These are phyloP conservation scores for Macaca nemestrina DNA, from an alignment of 2,113 vertebrate species.

Conservation along the genomic window DNA sequence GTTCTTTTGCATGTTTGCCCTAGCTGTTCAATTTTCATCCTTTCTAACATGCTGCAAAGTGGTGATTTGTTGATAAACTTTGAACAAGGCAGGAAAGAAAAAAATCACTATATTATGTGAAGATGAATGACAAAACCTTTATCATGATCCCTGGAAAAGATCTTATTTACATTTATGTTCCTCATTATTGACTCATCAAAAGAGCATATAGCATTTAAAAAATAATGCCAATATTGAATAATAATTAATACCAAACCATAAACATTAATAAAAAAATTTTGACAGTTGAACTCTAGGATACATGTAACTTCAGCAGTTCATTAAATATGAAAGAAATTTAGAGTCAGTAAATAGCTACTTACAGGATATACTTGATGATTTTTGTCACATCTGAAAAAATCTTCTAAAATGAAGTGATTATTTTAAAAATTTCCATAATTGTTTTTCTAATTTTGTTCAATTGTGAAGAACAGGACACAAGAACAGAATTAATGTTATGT, in stretches of 20 bases:
- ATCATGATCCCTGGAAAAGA: neutral
- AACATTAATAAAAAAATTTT: neutral
- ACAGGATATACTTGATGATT: neutral
- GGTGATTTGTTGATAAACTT: neutral
- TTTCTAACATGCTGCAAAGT: neutral
- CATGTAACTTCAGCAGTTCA: neutral
- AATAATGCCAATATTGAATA: neutral
- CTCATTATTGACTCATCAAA: neutral
- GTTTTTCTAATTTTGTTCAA: slow-evolving; percentile 18
- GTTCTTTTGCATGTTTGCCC: neutral
- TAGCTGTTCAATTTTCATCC: neutral
- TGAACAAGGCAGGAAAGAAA: neutral
- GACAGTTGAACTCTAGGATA: neutral
- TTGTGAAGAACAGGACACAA: neutral
- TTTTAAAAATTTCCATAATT: neutral
- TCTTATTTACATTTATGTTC: neutral
- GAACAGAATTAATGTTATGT: neutral
- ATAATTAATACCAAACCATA: neutral
- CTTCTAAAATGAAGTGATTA: neutral
- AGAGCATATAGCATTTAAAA: neutral
- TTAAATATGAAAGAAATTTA: neutral
- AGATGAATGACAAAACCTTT: neutral
- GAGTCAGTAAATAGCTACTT: neutral
- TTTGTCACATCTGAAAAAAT: neutral
- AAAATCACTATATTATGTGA: neutral